Conservation (phyloP, 2,797 vertebrate species). For the Xenentodon cancila region DNA sequence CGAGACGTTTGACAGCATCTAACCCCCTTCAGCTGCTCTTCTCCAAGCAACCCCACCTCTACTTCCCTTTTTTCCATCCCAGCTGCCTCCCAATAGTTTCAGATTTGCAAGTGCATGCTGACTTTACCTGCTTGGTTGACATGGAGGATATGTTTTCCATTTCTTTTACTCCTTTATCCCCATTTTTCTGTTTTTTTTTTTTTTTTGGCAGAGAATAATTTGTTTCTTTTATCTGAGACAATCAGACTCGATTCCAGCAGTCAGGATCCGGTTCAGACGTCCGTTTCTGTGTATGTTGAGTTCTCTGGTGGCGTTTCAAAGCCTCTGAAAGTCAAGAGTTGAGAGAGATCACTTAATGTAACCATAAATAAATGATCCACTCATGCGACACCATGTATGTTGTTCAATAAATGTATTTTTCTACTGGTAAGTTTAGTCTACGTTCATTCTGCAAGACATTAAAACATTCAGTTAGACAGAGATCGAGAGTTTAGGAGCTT, state of each 20-base stretch:
- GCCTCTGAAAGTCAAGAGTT: constrained; percentile 60
- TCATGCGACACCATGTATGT: constrained; percentile 79
- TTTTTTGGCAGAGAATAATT: constrained; percentile 76
- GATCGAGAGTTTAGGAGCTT: constrained; percentile 15
- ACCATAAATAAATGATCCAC: constrained; percentile 75
- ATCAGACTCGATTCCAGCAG: constrained; percentile 57
- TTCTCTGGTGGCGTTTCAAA: constrained; percentile 51
- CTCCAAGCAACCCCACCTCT: constrained; percentile 1
- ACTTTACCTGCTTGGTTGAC: constrained; percentile 76
- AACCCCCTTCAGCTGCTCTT: no score
- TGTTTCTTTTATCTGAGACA: constrained; percentile 44
- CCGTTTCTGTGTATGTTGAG: constrained; percentile 54
- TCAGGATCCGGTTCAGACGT: constrained; percentile 37
- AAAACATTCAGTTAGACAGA: neutral
- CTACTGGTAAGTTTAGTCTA: constrained; percentile 83
- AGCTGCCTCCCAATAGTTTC: constrained; percentile 29
- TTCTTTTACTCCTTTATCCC: constrained; percentile 41
- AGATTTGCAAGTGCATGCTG: constrained; percentile 76
- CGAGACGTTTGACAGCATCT: constrained; percentile 82
- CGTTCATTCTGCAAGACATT: constrained; percentile 57
- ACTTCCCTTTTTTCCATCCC: constrained; percentile 1
- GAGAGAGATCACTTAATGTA: constrained; percentile 50
- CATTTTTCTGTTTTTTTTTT: constrained; percentile 11
- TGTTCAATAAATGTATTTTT: constrained; percentile 95
- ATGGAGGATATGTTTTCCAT: constrained; percentile 51